A percentile compares a stretch with the other conserved stretches of the same genome.
These are phyloP conservation scores for Pectinophora gossypiella DNA, from an alignment of 1,140 invertebrate species.

Conservation along the genomic window DNA sequence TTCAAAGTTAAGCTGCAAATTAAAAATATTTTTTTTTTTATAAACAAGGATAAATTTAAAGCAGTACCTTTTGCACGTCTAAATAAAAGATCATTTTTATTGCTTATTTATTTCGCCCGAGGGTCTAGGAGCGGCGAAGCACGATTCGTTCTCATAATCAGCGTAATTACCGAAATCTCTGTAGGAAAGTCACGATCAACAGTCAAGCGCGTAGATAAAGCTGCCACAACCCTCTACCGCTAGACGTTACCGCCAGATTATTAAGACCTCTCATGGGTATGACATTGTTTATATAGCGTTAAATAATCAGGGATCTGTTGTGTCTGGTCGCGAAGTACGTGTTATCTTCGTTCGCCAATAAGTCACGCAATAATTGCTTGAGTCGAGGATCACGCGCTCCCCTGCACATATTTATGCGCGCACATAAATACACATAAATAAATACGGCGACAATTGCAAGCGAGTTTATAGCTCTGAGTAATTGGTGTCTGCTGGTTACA, in stretches of 20 bases:
- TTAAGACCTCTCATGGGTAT: conserved; percentile 17
- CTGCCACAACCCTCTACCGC: conserved; percentile 48
- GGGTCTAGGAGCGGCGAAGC: conserved; percentile 21
- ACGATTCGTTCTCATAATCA: conserved; percentile 59
- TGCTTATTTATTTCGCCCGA: conserved; percentile 7
- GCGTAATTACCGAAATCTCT: conserved; percentile 65
- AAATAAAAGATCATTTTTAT: conserved; percentile 16
- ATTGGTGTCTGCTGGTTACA: too few relatives aligned
- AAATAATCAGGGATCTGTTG: conserved; percentile 21
- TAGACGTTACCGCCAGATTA: conserved; percentile 32
- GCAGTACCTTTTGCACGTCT: too few relatives aligned
- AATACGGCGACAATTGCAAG: too few relatives aligned
- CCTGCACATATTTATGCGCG: conserved; percentile 65
- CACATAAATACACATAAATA: too few relatives aligned
- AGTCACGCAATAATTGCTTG: conserved; percentile 72
- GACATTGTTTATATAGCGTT: neutral
- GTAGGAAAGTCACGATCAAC: conserved; percentile 66
- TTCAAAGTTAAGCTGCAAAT: too few relatives aligned
- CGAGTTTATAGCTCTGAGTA: too few relatives aligned
- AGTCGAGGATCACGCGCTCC: conserved; percentile 54
- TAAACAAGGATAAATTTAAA: too few relatives aligned
- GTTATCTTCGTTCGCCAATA: conserved; percentile 69
- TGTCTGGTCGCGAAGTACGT: conserved; percentile 48
- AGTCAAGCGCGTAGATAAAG: conserved; percentile 62
- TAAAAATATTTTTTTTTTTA: too few relatives aligned